Conservation (phyloP, 2,888 invertebrate genomes). For the Drosophila testacea region DNA sequence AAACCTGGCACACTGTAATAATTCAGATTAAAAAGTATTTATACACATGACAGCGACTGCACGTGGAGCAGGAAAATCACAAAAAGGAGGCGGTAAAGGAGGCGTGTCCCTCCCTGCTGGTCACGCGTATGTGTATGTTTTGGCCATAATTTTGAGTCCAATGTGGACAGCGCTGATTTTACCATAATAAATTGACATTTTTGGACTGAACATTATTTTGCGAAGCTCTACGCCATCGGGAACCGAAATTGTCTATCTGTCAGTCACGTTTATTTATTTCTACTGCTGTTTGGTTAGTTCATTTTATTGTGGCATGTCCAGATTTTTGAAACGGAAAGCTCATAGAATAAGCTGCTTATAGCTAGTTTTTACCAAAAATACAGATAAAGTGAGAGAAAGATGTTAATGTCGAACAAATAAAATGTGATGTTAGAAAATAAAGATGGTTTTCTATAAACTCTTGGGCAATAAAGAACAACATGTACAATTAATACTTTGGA, state of each 20-base stretch:
- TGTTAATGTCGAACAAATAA: conserved; percentile 11
- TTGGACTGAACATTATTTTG: conserved; percentile 49
- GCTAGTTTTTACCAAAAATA: background rate
- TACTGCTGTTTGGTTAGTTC: conserved; percentile 33
- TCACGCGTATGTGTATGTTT: conserved; percentile 50
- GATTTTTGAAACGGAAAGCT: conserved; percentile 15
- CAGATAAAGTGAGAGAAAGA: background rate
- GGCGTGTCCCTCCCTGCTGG: conserved; percentile 39
- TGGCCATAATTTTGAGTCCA: conserved; percentile 13
- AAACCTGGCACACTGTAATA: conserved; percentile 61
- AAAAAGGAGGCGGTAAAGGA: conserved; percentile 1
- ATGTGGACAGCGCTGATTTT: conserved; percentile 56
- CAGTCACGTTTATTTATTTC: conserved; percentile 55
- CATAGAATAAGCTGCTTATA: conserved; percentile 9
- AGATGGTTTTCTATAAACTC: background rate
- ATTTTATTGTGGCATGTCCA: conserved; percentile 14
- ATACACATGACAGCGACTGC: conserved; percentile 57
- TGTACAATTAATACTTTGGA: background rate
- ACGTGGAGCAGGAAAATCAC: conserved; percentile 3
- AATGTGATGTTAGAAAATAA: conserved; percentile 1
- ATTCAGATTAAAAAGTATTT: conserved; percentile 74
- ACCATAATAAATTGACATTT: conserved; percentile 70
- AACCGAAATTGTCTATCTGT: conserved; percentile 35
- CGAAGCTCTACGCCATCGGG: conserved; percentile 28
- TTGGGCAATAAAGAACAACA: background rate